A percentile compares a stretch with the other conserved stretches of the same genome.
Evolutionary conservation across 2,888 invertebrate genomes (phyloP).

Genomic region (Odontomyia ornata): DNA sequence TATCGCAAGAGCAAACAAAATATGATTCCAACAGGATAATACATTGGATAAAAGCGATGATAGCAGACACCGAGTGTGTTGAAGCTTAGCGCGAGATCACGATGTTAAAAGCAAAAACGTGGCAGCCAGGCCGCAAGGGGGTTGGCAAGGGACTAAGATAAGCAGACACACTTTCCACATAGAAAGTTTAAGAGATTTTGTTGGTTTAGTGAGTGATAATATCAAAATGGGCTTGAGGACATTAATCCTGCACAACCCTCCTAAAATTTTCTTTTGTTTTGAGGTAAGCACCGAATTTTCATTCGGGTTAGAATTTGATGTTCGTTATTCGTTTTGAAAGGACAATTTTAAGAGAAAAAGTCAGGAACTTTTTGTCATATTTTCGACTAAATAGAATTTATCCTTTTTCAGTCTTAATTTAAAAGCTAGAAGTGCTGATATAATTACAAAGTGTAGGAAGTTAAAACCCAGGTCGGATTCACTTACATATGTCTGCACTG

Average conservation of each 20-base stretch:
- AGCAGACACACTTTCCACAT: background rate
- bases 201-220: slow-evolving; percentile 23
- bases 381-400: too few relatives aligned
- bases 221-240: slow-evolving; percentile 25
- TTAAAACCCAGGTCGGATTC: too few relatives aligned
- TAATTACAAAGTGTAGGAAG: too few relatives aligned
- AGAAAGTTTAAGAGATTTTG: slow-evolving; percentile 22
- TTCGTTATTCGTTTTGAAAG: too few relatives aligned
- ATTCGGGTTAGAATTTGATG: too few relatives aligned
- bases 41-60: slow-evolving; percentile 10
- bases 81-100: background rate
- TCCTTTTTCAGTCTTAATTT: too few relatives aligned
- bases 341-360: too few relatives aligned
- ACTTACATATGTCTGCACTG: too few relatives aligned
- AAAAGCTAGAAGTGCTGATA: too few relatives aligned
- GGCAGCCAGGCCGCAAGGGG: background rate
- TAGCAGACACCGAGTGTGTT: background rate
- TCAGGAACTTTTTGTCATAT: too few relatives aligned
- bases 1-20: slow-evolving; percentile 25
- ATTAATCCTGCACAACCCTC: slow-evolving; percentile 7
- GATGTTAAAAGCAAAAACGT: background rate
- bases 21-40: slow-evolving; percentile 32
- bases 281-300: too few relatives aligned
- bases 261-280: background rate
- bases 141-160: slow-evolving; percentile 8